phyloP scores from a whole-genome alignment of 2,888 invertebrate species.

The Oligia latruncula region DNA sequence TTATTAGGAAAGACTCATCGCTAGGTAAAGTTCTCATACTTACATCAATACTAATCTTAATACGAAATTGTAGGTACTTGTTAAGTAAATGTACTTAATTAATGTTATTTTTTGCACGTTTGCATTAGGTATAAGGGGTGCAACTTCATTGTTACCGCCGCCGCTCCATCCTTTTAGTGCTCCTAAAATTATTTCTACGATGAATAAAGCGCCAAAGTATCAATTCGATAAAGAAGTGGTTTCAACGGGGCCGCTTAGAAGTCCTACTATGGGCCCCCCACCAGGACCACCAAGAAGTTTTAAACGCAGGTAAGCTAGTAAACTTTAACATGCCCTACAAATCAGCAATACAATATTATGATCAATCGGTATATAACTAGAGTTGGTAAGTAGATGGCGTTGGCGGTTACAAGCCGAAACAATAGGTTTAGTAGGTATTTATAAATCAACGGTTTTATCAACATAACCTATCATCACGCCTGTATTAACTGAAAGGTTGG shows the following conservation, averaged over 20 bases:
- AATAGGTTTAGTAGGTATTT: neutral
- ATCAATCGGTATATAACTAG: neutral
- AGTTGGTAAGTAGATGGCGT: too few relatives aligned
- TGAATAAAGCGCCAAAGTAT: slow-evolving; percentile 79
- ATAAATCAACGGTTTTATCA: neutral
- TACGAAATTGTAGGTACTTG: neutral
- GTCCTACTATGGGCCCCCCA: slow-evolving; percentile 84
- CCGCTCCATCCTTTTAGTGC: slow-evolving; percentile 65
- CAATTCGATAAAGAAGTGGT: slow-evolving; percentile 75
- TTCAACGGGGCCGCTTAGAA: slow-evolving; percentile 63
- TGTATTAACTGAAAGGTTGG: too few relatives aligned
- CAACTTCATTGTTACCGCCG: slow-evolving; percentile 70
- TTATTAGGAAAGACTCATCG: slow-evolving; percentile 79
- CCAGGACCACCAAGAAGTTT: slow-evolving; percentile 75
- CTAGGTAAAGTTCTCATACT: slow-evolving; percentile 70
- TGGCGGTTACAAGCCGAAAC: neutral
- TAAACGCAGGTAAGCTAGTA: slow-evolving; percentile 79
- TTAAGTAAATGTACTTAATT: neutral
- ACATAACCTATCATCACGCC: neutral
- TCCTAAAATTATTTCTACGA: slow-evolving; percentile 64
- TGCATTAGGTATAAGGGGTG: slow-evolving; percentile 79
- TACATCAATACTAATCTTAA: neutral
- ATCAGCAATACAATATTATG: neutral
- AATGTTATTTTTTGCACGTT: neutral
- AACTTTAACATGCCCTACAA: neutral